Evolutionary conservation across 2,113 vertebrate genomes (phyloP).

Genomic region (Oxyruncus cristatus): DNA sequence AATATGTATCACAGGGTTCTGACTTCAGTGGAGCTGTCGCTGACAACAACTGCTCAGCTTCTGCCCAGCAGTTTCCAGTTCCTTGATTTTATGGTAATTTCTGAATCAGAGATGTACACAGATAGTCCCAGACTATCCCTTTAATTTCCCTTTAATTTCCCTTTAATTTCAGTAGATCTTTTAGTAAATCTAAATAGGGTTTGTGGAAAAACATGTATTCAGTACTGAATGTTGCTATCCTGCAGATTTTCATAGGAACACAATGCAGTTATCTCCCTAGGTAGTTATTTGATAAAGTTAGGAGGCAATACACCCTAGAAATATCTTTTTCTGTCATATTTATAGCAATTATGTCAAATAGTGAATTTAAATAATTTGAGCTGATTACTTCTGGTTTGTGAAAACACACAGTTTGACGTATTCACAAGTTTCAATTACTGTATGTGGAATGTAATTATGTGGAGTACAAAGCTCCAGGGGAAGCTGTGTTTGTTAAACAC

Average conservation of each 20-base stretch:
- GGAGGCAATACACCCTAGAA: conserved; percentile 21
- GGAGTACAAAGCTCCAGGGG: conserved; percentile 24
- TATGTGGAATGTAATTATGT: conserved; percentile 57
- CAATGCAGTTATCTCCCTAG: not conserved
- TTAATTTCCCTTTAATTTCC: not conserved
- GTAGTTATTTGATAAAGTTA: conserved; percentile 18
- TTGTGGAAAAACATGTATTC: not conserved
- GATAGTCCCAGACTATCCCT: not conserved
- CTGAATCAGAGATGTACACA: not conserved
- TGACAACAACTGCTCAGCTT: not conserved
- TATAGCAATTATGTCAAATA: conserved; percentile 65
- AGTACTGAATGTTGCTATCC: not conserved
- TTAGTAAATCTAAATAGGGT: not conserved
- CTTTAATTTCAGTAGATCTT: not conserved
- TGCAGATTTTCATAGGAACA: not conserved
- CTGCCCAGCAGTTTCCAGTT: not conserved
- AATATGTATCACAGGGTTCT: not conserved
- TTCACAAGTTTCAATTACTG: conserved; percentile 59
- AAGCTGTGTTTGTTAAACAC: conserved; percentile 30
- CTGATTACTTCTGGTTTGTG: conserved; percentile 59
- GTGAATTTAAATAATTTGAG: conserved; percentile 65
- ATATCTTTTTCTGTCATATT: conserved; percentile 60
- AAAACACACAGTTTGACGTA: conserved; percentile 66
- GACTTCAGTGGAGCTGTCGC: not conserved
- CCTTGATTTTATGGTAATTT: not conserved